Evolutionary conservation across 2,888 invertebrate species (phyloP).

Genomic region (Rhaphigaster nebulosa): DNA sequence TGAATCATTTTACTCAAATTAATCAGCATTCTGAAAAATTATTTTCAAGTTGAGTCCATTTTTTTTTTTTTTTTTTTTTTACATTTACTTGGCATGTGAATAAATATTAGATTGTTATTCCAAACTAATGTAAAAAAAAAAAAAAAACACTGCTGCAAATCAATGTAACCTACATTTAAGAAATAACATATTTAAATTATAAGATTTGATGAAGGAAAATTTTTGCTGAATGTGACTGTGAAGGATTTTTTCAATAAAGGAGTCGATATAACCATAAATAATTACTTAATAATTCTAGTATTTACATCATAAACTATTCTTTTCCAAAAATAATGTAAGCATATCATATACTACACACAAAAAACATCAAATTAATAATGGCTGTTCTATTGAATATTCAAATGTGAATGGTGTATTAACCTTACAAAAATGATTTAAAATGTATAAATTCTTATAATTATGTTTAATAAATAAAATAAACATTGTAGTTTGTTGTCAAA

Average conservation of each 20-base stretch:
- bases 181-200: background rate
- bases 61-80: no score
- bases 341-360: background rate
- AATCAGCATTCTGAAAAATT: no score
- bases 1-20: no score
- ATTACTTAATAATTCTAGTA: background rate
- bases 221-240: background rate
- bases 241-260: background rate
- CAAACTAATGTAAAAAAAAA: no score
- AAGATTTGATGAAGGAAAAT: background rate
- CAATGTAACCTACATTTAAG: no score
- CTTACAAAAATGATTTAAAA: background rate
- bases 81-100: no score
- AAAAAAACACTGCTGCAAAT: no score
- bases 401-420: background rate
- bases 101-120: no score
- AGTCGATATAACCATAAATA: background rate
- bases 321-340: background rate
- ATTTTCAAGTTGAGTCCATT: no score
- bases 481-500: background rate
- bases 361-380: background rate
- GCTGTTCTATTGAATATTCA: background rate
- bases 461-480: background rate
- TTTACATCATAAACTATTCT: conserved; percentile 9
- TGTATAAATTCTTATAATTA: background rate